Conservation (phyloP, 2,113 vertebrate species). For the Gopherus evgoodei region DNA sequence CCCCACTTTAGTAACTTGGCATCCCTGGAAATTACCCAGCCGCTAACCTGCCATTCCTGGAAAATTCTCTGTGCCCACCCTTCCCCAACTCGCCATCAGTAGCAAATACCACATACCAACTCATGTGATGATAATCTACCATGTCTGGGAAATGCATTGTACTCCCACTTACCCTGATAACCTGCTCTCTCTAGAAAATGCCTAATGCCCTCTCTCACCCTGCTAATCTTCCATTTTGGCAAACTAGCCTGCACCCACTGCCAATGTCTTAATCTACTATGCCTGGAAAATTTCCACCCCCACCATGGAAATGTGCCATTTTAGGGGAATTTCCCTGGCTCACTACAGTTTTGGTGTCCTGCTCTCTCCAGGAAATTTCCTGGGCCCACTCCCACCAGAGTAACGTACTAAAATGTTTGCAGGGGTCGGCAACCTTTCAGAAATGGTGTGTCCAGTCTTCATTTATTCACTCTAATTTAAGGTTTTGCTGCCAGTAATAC, state of each 20-base stretch:
- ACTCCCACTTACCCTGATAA: not conserved
- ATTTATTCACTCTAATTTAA: no score
- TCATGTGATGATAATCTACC: not conserved
- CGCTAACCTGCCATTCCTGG: not conserved
- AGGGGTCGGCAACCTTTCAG: no score
- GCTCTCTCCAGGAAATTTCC: not conserved
- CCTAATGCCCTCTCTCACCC: not conserved
- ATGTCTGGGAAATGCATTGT: not conserved
- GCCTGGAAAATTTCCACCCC: not conserved
- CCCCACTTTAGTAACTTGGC: not conserved
- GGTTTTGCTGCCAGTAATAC: no score
- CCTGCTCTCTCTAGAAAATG: no score
- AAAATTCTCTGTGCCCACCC: not conserved
- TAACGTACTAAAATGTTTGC: not conserved
- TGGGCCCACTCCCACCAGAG: not conserved
- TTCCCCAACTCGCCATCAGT: not conserved
- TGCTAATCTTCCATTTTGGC: not conserved
- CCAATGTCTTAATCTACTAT: not conserved
- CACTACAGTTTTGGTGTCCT: not conserved
- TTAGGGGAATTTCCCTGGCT: not conserved
- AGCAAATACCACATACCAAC: not conserved
- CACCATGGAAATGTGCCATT: not conserved
- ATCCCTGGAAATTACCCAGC: slow-evolving; percentile 12
- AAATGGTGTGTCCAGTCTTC: no score
- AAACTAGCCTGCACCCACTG: not conserved